phyloP scores from a whole-genome alignment of 2,797 vertebrate genomes.

The Rousettus madagascariensis region DNA sequence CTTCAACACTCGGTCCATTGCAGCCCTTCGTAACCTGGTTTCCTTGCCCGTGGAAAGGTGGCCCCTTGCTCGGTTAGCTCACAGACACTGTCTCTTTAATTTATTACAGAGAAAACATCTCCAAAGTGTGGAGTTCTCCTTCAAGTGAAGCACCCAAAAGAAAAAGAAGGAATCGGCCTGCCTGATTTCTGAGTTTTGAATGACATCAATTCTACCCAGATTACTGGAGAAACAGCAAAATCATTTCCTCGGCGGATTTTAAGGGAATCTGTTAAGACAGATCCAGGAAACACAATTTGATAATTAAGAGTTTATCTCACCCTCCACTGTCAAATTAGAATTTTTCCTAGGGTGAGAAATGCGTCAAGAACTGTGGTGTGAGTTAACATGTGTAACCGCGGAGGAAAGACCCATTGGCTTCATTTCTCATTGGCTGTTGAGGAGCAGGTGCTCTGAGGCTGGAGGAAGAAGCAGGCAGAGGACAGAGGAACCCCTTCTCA shows the following conservation, averaged over 20 bases:
- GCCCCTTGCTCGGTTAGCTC: not conserved
- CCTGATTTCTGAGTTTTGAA: conserved; percentile 4
- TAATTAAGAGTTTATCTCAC: conserved; percentile 48
- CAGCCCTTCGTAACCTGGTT: not conserved
- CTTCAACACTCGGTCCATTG: fast-evolving
- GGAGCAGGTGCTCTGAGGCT: not conserved
- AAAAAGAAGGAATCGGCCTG: not conserved
- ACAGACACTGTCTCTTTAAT: not conserved
- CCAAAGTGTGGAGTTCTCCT: not conserved
- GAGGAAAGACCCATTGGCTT: not conserved
- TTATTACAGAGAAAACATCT: not conserved
- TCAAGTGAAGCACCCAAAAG: not conserved
- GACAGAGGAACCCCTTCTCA: not conserved
- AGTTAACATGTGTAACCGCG: not conserved
- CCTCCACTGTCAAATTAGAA: conserved; percentile 56
- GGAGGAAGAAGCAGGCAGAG: not conserved
- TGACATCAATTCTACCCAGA: not conserved
- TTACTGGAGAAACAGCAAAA: not conserved
- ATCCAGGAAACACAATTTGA: conserved; percentile 58
- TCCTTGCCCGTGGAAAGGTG: not conserved
- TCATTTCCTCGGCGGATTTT: conserved; percentile 31
- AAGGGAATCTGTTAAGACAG: conserved; percentile 53
- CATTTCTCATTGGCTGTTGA: not conserved
- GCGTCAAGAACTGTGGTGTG: not conserved
- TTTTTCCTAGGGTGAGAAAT: conserved; percentile 18